These are phyloP conservation scores for Daboia siamensis DNA, from an alignment of 2,113 vertebrate genomes.

Conservation along the genomic window DNA sequence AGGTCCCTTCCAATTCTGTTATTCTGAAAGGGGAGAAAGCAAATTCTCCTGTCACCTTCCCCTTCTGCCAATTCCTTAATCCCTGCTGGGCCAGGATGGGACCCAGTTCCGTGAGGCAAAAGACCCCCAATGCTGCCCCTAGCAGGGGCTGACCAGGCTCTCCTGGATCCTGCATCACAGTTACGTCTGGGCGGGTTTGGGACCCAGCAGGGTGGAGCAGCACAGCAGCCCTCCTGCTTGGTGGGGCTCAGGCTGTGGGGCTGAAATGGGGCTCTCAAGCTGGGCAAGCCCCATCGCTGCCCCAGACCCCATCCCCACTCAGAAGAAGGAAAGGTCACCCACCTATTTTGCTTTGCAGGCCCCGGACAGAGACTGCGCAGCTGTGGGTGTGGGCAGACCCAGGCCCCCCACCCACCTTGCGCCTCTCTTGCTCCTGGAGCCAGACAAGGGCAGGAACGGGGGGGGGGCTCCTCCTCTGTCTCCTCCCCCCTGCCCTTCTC, in stretches of 20 bases:
- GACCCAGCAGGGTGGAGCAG: background rate
- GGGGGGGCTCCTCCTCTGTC: background rate
- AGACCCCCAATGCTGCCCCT: background rate
- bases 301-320: background rate
- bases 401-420: background rate
- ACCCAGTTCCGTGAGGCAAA: background rate
- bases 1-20: background rate
- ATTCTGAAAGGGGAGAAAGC: background rate
- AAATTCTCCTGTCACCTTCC: background rate
- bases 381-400: background rate
- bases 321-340: background rate
- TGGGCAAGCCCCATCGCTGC: background rate
- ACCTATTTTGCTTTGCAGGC: background rate
- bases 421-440: background rate
- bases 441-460: background rate
- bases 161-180: background rate
- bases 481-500: conserved; percentile 25
- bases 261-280: background rate
- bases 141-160: background rate
- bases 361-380: background rate
- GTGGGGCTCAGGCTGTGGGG: background rate
- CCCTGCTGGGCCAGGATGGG: background rate
- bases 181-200: background rate
- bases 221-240: background rate
- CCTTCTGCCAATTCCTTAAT: background rate